These are phyloP conservation scores for Scolopax bukidnonensis DNA, from an alignment of 2,797 vertebrate species.

Conservation along the genomic window DNA sequence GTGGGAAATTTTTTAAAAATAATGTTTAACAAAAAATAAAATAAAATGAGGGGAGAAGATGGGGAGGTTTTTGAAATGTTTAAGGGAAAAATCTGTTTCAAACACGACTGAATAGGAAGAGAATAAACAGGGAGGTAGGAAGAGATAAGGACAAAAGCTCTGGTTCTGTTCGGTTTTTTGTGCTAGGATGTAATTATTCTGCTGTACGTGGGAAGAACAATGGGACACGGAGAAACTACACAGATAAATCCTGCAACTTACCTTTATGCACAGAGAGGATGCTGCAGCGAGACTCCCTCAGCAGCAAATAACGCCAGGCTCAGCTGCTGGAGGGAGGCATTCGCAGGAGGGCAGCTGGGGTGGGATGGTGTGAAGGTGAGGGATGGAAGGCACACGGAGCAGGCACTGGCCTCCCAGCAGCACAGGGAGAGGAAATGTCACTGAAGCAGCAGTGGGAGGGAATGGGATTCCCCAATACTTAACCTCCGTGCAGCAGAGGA, in stretches of 20 bases:
- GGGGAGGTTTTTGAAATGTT: too few relatives aligned
- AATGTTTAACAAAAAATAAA: background rate
- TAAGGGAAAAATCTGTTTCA: background rate
- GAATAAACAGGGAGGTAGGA: background rate
- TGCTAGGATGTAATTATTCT: background rate
- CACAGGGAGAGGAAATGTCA: accelerated
- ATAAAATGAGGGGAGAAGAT: background rate
- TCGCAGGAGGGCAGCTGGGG: accelerated
- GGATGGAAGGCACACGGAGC: background rate
- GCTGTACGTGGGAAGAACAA: background rate
- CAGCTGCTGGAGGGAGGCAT: accelerated
- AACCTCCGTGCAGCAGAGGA: background rate
- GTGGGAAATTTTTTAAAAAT: background rate
- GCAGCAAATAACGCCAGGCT: accelerated
- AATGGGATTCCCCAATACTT: too few relatives aligned
- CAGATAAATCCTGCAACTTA: background rate
- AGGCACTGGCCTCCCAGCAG: accelerated
- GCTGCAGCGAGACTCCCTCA: accelerated
- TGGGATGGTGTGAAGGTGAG: too few relatives aligned
- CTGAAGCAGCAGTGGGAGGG: accelerated
- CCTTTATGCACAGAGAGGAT: background rate
- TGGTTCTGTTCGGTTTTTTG: background rate
- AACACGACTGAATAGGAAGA: background rate
- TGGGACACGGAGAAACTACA: background rate
- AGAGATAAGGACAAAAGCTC: conserved; percentile 1